Evolutionary conservation across 2,797 vertebrate species (phyloP).

Genomic region (Oryzias dopingdopingensis): DNA sequence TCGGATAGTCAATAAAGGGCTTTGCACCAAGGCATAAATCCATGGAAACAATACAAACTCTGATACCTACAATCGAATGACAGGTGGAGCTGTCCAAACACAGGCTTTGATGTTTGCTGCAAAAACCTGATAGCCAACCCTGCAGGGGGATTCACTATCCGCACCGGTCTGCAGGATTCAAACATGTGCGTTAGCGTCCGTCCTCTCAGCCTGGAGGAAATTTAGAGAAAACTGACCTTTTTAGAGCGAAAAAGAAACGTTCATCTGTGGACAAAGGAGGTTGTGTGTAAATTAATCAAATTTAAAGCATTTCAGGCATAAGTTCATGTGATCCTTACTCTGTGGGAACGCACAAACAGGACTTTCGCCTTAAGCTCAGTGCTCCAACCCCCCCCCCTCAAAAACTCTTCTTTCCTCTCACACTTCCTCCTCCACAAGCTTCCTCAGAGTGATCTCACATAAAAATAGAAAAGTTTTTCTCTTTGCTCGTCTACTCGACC

Average conservation of each 20-base stretch:
- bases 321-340: slow-evolving; percentile 45
- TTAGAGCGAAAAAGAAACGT: background rate
- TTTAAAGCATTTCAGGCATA: slow-evolving; percentile 21
- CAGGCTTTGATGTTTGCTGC: background rate
- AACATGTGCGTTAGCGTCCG: too few species aligned
- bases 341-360: slow-evolving; percentile 72
- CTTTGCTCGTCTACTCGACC: background rate
- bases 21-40: slow-evolving; percentile 16
- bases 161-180: too few species aligned
- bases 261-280: too few species aligned
- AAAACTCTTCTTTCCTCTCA: slow-evolving; percentile 47
- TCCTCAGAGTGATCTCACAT: slow-evolving; percentile 34
- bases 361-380: slow-evolving; percentile 25
- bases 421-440: slow-evolving; percentile 56
- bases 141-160: background rate
- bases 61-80: slow-evolving; percentile 9
- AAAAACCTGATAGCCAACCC: background rate
- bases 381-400: slow-evolving; percentile 3
- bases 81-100: background rate
- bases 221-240: too few species aligned
- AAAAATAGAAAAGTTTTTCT: slow-evolving; percentile 53
- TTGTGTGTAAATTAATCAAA: too few species aligned
- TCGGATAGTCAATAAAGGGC: slow-evolving; percentile 25
- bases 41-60: slow-evolving; percentile 55
- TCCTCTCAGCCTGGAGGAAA: too few species aligned